phyloP scores from a whole-genome alignment of 2,888 invertebrate genomes.

The Rhaphigaster nebulosa region DNA sequence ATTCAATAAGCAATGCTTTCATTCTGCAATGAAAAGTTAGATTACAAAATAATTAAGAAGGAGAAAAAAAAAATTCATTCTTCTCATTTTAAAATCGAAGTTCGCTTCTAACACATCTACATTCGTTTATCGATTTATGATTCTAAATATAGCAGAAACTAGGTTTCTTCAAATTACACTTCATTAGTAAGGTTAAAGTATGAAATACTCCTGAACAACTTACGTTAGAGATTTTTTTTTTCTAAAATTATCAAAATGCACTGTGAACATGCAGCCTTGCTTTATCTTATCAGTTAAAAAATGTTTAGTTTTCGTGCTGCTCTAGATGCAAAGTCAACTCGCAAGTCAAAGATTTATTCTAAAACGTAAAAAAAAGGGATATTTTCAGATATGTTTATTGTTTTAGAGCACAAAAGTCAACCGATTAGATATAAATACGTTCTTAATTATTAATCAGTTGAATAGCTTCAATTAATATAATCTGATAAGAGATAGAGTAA shows the following conservation, averaged over 20 bases:
- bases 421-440: neutral
- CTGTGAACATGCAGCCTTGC: neutral
- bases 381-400: neutral
- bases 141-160: neutral
- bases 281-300: constrained; percentile 15
- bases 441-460: neutral
- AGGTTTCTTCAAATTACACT: neutral
- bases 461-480: neutral
- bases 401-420: neutral
- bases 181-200: neutral
- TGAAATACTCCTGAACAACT: neutral
- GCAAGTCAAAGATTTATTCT: neutral
- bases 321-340: neutral
- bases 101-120: neutral
- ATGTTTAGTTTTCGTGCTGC: neutral
- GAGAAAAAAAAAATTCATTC: no score
- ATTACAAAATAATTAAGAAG: no score
- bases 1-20: no score
- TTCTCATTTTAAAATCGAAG: no score
- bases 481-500: neutral
- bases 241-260: neutral
- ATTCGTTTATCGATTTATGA: neutral
- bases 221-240: neutral
- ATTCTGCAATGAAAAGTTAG: no score
- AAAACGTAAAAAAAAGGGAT: neutral